Base-by-base conservation (phyloP, 2,797 vertebrate genomes). In the Loriculus beryllinus region DNA sequence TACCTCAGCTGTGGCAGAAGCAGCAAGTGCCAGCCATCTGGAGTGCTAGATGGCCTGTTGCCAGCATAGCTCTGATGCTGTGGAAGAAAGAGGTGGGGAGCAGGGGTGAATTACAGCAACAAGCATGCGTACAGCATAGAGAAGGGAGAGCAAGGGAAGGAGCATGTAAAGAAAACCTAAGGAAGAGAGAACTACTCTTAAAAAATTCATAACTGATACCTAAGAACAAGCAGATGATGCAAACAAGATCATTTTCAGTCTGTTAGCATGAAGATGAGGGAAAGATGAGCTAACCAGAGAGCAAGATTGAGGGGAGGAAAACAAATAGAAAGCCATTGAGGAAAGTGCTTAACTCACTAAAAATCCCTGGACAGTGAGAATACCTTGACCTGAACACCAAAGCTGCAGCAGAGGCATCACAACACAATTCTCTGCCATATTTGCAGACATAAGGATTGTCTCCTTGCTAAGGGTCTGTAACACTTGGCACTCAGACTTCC, bases 1-100 rank as follows among this genome's bases (percentile, higher is more conserved):
- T 81, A 63, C 65, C 51, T 85, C 90, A 84, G 91, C 84, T 40
- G 37, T 88, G 39, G 84, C 85, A 96, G 81, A 31, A 86, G 89
- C 86, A 95, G 96, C 82, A 91, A 95, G 80, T 93, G 72, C 48
- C 65, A 87, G 56, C 93, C 94, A 96, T 94, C 92, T 94, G 96
- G 92, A 92, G 92, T 72, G 86, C 40, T 71, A 74, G 56, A 14
- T 88, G 87, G 93, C 76, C 72, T 21, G 0, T 6, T 78, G 92
- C 94, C 95, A 96, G 72, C 76, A 20, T 2, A 71, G 35, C 67
- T 86, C 37, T 4, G 12, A 14, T 31, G 57, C 89, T 57, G 19
- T 6, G n/a, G 54, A 65, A 35, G 45, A 82, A 65, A n/a, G 45
- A 82, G 40, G 39, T 60, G 14, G 21, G 29, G 76, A 78, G 62